A percentile compares a stretch with the other conserved stretches of the same genome.
Conservation (phyloP, 2,888 invertebrate genomes). For the Ophion costatus region DNA sequence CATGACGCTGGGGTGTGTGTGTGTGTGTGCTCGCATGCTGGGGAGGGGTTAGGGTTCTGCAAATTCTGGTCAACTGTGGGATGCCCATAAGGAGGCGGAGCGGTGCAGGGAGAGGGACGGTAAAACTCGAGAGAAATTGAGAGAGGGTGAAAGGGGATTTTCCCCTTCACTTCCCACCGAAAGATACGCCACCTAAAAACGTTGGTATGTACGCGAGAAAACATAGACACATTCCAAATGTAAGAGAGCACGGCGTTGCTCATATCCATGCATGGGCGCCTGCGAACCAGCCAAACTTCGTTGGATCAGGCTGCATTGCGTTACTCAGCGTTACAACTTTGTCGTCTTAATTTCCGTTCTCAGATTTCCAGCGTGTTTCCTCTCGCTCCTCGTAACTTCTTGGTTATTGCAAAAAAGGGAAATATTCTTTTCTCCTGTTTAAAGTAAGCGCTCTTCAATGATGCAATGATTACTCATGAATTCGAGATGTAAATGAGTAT, state of each 20-base stretch:
- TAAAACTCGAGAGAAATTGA: conserved; percentile 4
- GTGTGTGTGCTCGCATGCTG: conserved; percentile 17
- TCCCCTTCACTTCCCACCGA: conserved; percentile 13
- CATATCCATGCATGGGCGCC: conserved; percentile 74
- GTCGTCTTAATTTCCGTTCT: background rate
- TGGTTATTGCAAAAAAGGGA: background rate
- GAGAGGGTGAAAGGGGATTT: conserved; percentile 14
- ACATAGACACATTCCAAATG: background rate
- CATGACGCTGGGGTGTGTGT: conserved; percentile 52
- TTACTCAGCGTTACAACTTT: conserved; percentile 73
- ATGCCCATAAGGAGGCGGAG: conserved; percentile 22
- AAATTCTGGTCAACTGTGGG: conserved; percentile 57
- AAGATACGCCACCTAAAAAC: background rate
- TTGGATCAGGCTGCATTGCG: conserved; percentile 74
- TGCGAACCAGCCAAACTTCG: conserved; percentile 73
- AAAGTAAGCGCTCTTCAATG: background rate
- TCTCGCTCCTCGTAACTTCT: background rate
- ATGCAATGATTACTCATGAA: background rate
- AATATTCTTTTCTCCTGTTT: background rate
- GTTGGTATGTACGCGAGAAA: background rate
- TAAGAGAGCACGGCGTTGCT: conserved; percentile 68
- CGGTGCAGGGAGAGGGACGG: conserved; percentile 13
- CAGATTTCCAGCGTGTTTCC: background rate
- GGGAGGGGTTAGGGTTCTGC: conserved; percentile 1
- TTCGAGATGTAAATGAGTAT: background rate